Base-by-base conservation (phyloP, 2,113 vertebrate genomes). In the Campylomormyrus tamandua region DNA sequence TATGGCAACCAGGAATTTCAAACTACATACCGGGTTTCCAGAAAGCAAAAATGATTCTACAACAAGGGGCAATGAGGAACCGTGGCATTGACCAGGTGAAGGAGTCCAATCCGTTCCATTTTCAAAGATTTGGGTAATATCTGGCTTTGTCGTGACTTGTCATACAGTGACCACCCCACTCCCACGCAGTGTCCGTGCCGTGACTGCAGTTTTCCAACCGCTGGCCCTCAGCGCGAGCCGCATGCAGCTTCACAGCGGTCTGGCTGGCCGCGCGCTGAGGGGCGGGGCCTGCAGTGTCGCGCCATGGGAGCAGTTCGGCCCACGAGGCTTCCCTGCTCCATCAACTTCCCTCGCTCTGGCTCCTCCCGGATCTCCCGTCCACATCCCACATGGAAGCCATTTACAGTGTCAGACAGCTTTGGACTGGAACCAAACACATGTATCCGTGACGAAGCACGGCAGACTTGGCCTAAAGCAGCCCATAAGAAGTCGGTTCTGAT, bases 301-400 rank as follows among this genome's bases (percentile, higher is more conserved):
- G 89, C 93, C 91, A 91, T 87, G 92, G 93, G 93, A 92, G 93
- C 48, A 42, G 87, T 94, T 91, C 91, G 93, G 93, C 90, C 92
- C 77, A 91, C 92, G 94, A 90, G 92, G 93, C 92, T 93, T 94
- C 93, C 92, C 91, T 13, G 48, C 93, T 93, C 89, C 11, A 91
- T 89, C 45, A 48, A 58, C 70, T 80, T 77, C 66, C 91, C 89
- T 77, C 88, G 58, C 88, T 91, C 94, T 95, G 93, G 94, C 95
- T 94, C 93, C 92, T 90, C 93, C 93, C 93, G 91, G 92, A 80
- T 80, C 74, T 15, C 70, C 74, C 5, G 15, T 80, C 13, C 93
- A 90, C 48, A 66, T 92, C 92, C 92, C 96, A 96, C 94, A 95
- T 95, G 95, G 94, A 94, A 94, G 92, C 95, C 88, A 95, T 95